A percentile compares a stretch with the other conserved stretches of the same genome.
Conservation (phyloP, 2,797 vertebrate genomes). For the Galagoides demidoff region DNA sequence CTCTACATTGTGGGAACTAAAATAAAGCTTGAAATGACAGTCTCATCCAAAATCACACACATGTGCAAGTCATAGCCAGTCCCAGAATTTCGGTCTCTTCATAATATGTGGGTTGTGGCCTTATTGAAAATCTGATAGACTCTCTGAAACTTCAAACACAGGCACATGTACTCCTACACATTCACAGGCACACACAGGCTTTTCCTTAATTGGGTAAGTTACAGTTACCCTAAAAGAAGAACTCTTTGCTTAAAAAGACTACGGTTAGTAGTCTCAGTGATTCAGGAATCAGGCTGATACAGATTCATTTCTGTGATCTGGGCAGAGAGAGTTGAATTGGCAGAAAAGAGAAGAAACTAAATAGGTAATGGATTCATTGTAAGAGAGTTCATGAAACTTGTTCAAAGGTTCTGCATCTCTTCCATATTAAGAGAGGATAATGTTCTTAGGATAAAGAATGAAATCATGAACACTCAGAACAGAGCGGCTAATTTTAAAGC, state of each 20-base stretch:
- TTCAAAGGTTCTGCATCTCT: slow-evolving; percentile 55
- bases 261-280: background rate
- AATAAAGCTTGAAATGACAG: background rate
- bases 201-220: background rate
- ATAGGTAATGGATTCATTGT: background rate
- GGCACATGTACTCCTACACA: background rate
- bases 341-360: background rate
- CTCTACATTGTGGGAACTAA: background rate
- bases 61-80: background rate
- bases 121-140: slow-evolving; percentile 12
- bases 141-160: background rate
- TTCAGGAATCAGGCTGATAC: background rate
- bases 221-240: background rate
- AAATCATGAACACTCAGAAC: slow-evolving; percentile 50
- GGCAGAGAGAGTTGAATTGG: background rate
- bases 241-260: background rate
- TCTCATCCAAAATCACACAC: background rate
- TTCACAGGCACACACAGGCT: background rate
- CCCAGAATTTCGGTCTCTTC: background rate
- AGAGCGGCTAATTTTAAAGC: slow-evolving; percentile 74
- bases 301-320: background rate
- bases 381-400: background rate
- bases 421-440: slow-evolving; percentile 59
- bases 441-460: slow-evolving; percentile 71
- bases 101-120: background rate